Base-by-base conservation (phyloP, 2,797 vertebrate species). In the Aulostomus chinensis region DNA sequence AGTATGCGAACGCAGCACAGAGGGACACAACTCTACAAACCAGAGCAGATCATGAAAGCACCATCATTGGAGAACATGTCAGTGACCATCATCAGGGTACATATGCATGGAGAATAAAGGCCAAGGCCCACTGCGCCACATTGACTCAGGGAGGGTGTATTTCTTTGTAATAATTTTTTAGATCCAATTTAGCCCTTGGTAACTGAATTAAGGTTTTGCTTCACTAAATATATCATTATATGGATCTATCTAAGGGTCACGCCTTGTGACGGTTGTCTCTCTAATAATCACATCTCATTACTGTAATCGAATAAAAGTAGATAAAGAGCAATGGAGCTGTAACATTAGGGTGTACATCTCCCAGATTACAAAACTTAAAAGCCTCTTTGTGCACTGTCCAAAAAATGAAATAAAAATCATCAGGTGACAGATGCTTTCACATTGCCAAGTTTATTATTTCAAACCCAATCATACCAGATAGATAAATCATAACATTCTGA, bases 211-310 rank as follows among this genome's bases (percentile, higher is more conserved):
- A 50, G 49, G 45, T 33, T 68, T 72, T 71, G 48, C 68, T 51
- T 71, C 62, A 74, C 57, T 71, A 65, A 73, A 75, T 62, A 42
- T 50, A 37, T 80, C 68, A 78, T 80, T 81, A 70, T 57, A 48
- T 60, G 60, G 37, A 73, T 61, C 39, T 65, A 78, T 76, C 57
- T 52, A 54, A 7, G 51, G 76, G 70, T 80, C 78, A 74, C 18
- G 50, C 58, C 63, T 69, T 69, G 65, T 72, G 76, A 77, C 73
- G 63, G 20, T 58, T 73, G 68, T 73, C 70, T 68, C 60, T 76
- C 57, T 64, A 68, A 80, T 81, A 68, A 78, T 83, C 73, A 66
- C 72, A 71, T 76, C 58, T 70, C 73, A 70, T 79, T 79, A 70
- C 62, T 58, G 39, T 81, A 81, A 86, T 78, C 63, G 73, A 41